A percentile compares a stretch with the other conserved stretches of the same genome.
These are phyloP conservation scores for Heliocidaris erythrogramma DNA, from an alignment of 35 echinoderm and acorn worm genomes.

Conservation along the genomic window DNA sequence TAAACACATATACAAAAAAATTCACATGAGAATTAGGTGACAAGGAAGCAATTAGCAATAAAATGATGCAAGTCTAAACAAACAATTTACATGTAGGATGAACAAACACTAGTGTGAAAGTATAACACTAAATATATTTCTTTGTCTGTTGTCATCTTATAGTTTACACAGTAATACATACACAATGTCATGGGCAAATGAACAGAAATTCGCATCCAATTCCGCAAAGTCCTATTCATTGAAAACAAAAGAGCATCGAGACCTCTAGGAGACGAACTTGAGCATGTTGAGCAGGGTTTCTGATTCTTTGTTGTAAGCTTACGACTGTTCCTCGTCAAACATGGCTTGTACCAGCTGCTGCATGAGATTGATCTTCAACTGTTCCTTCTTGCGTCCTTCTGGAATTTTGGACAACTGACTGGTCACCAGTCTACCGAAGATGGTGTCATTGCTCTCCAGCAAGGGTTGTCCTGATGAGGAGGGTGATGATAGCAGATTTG, in stretches of 20 bases:
- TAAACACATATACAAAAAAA: background rate
- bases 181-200: too few species aligned
- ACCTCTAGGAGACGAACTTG: background rate
- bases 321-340: conserved; percentile 31
- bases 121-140: too few species aligned
- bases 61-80: too few species aligned
- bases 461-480: background rate
- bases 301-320: background rate
- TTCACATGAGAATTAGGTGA: too few species aligned
- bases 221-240: too few species aligned
- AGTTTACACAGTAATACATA: too few species aligned
- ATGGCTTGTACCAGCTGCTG: conserved; percentile 39
- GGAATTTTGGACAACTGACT: conserved; percentile 26
- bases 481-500: background rate
- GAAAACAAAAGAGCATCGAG: background rate
- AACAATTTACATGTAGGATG: too few species aligned
- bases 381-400: conserved; percentile 44
- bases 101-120: too few species aligned
- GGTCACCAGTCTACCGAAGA: background rate
- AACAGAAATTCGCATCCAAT: too few species aligned
- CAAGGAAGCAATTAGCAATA: too few species aligned
- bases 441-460: background rate
- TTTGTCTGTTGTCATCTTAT: too few species aligned
- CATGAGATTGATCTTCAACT: conserved; percentile 34
- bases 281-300: background rate